phyloP scores from a whole-genome alignment of 2,113 vertebrate species.

The Hystrix cristata region DNA sequence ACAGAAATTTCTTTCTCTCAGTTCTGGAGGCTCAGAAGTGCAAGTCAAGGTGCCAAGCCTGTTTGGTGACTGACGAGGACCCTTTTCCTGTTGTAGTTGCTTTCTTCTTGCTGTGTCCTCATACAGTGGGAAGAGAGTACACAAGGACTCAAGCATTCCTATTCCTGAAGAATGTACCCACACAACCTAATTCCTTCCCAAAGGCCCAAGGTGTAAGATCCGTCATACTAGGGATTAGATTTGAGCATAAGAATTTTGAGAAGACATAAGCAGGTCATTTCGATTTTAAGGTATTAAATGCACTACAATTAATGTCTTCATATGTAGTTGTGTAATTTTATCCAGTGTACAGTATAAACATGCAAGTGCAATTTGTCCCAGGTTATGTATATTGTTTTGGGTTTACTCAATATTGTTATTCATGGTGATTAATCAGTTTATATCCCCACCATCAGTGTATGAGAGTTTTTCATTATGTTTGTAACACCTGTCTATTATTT shows the following conservation, averaged over 20 bases:
- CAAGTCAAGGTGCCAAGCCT: not conserved
- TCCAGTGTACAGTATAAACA: not conserved
- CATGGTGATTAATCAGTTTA: not conserved
- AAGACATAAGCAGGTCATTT: not conserved
- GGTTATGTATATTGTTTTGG: not conserved
- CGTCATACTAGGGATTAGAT: not conserved
- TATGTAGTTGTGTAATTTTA: not conserved
- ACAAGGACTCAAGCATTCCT: not conserved
- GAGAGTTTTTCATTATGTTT: not conserved
- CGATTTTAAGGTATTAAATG: not conserved
- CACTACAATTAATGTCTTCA: not conserved
- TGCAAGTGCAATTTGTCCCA: not conserved
- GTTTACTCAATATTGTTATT: not conserved
- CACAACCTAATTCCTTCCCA: not conserved
- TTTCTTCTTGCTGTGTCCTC: not conserved
- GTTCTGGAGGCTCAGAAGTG: not conserved
- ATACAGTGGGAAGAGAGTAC: not conserved
- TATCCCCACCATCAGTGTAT: not conserved
- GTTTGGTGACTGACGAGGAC: not conserved
- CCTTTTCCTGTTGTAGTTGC: not conserved
- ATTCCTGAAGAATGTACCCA: not conserved
- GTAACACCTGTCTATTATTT: not conserved
- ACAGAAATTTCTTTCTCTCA: not conserved
- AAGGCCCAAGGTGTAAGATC: not conserved
- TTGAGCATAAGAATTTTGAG: not conserved